Evolutionary conservation across 2,797 vertebrate species (phyloP).

Genomic region (Triplophysa bombifrons): DNA sequence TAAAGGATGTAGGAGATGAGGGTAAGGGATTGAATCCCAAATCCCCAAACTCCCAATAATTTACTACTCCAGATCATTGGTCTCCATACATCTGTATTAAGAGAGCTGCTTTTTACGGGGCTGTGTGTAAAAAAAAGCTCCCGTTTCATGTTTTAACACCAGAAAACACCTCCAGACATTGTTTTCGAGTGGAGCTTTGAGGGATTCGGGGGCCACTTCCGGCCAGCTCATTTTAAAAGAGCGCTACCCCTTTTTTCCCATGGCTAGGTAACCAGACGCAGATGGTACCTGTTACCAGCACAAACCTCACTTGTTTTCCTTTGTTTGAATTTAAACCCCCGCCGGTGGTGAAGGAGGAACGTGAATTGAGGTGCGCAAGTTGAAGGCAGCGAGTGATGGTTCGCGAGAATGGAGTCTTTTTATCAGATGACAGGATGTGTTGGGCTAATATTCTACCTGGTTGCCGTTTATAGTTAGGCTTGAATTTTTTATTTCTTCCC

Average conservation of each 20-base stretch:
- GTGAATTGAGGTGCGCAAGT: conserved; percentile 61
- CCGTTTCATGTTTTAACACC: conserved; percentile 44
- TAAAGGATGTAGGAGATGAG: neutral
- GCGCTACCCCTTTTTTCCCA: conserved; percentile 53
- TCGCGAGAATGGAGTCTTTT: conserved; percentile 16
- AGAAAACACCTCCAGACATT: conserved; percentile 54
- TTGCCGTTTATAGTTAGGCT: neutral
- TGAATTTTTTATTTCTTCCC: neutral
- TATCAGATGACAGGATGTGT: conserved; percentile 57
- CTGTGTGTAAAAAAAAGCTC: conserved; percentile 26
- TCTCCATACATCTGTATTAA: conserved; percentile 3
- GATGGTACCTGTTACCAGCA: conserved; percentile 77
- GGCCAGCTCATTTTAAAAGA: conserved; percentile 50
- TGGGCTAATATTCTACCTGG: conserved; percentile 57
- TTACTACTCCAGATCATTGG: neutral
- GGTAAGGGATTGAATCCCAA: neutral
- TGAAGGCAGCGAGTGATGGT: neutral
- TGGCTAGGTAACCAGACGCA: conserved; percentile 73
- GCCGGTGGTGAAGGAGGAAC: conserved; percentile 66
- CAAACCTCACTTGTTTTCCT: conserved; percentile 67
- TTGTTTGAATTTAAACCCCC: conserved; percentile 70
- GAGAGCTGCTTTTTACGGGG: conserved; percentile 19
- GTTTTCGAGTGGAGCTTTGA: conserved; percentile 35
- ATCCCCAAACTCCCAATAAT: neutral
- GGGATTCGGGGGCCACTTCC: conserved; percentile 47